These are phyloP conservation scores for Rotaria sp. DNA, from an alignment of 2,888 invertebrate genomes.

Conservation along the genomic window DNA sequence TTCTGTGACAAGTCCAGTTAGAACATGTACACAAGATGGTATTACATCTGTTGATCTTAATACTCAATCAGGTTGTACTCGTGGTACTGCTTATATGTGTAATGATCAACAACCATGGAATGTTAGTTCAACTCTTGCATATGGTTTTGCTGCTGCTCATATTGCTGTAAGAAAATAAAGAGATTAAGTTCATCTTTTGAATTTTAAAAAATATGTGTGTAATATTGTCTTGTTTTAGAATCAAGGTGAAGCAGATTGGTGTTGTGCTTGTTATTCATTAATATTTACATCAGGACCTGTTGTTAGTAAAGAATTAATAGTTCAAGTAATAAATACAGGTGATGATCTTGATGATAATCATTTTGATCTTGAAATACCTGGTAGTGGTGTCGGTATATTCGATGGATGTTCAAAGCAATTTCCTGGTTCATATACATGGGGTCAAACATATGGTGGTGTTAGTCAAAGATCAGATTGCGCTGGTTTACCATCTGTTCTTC, in stretches of 20 bases:
- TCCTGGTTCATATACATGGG: constrained; percentile 32
- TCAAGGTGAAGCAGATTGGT: neutral
- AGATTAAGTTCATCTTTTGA: no score
- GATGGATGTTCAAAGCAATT: constrained; percentile 40
- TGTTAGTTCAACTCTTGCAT: constrained; percentile 37
- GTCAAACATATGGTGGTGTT: constrained; percentile 37
- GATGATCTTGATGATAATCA: constrained; percentile 41
- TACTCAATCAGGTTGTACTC: constrained; percentile 39
- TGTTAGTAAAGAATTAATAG: constrained; percentile 37
- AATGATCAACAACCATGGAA: constrained; percentile 41
- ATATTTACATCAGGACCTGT: constrained; percentile 39
- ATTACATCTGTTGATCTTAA: neutral
- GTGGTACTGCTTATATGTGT: constrained; percentile 37
- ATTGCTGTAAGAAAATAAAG: neutral
- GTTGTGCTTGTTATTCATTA: constrained; percentile 40
- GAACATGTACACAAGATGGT: neutral
- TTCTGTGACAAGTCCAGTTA: neutral
- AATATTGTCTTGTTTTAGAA: no score
- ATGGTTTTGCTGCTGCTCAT: constrained; percentile 42
- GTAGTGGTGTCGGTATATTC: constrained; percentile 42
- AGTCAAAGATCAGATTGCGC: constrained; percentile 14
- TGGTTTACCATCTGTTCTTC: constrained; percentile 35
- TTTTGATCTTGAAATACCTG: constrained; percentile 42
- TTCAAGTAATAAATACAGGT: constrained; percentile 42
- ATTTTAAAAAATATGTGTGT: no score